Evolutionary conservation across 1,140 invertebrate species (phyloP), one percentile per base, ranked within the genome.

Genomic region (Polypedilum pembai): DNA sequence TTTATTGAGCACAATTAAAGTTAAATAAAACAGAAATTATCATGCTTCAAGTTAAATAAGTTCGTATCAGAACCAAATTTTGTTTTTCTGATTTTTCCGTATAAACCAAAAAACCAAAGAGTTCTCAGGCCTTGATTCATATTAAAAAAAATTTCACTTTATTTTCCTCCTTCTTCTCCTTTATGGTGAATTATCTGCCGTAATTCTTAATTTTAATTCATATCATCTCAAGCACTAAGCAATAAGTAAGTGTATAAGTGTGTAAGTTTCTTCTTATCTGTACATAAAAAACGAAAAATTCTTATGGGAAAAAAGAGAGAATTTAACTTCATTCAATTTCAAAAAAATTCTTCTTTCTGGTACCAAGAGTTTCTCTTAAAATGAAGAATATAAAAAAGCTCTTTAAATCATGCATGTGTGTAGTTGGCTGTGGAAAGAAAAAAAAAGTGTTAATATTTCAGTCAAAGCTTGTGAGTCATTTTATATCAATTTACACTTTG

Each of bases 401-500:
- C 12, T 56, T 15, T 8, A 45, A 1, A 1, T 45, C 15, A n/a
- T 56, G n/a, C 45, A 56, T 56, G 10, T 56, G 45, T n/a, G 15
- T n/a, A 56, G 8, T 12, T n/a, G 12, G 4, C 12, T 12, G 45
- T n/a, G n/a, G n/a, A n/a, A n/a, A n/a, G n/a, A n/a, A n/a, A n/a
- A n/a, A 12, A 56, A 56, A 56, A 56, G 45, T 56, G 45, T 56
- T 56, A 56, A 56, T 56, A 12, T 15, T 12, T 56, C 45, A 56
- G n/a, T n/a, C 12, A 56, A 56, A 12, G n/a, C 4, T n/a, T 56
- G 45, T 56, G 45, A 56, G 10, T 56, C 45, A 56, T n/a, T 56
- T 56, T 56, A 56, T 56, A 56, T 56, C 45, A 56, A 56, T 56
- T 56, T 56, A 56, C 45, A 56, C 45, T 56, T 56, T 56, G 45